Evolutionary conservation across 92 coral and sea anemone species (phyloP), one percentile per base, ranked within the genome.

Genomic region (Galaxea fascicularis): DNA sequence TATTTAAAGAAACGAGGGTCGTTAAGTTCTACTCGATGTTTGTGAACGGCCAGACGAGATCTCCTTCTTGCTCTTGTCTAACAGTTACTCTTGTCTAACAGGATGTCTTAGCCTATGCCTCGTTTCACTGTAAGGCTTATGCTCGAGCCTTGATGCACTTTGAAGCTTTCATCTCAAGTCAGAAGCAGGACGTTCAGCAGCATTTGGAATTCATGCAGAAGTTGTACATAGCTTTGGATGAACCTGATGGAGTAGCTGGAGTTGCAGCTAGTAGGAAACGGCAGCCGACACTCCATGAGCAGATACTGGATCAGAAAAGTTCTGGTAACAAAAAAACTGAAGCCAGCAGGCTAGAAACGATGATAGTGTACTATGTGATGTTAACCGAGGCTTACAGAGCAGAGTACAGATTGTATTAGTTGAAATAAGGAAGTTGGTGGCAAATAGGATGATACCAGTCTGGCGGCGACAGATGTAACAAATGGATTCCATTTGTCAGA

Each of bases 81-180:
- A 10, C 22, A n/a, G 21, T 10, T 21, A 4, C 63, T 15, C 21
- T 15, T 49, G n/a, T 24, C 31, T 51, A 28, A 45, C 49, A 96
- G 98, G 94, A 96, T 54, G 94, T 95, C 46, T 71, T 96, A 70
- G 96, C 99, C 6, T 79, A 90, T 12, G 99, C 98, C 1, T 96
- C 99, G 17, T 96, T 94, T 76, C 95, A 96, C 89, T 94, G 99
- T 87, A 96, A 96, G 88, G 99, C 99, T 1, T 96, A 94, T 90
- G 90, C 99, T 22, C 95, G 99, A 44, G 98, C 99, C 13, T 82
- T 96, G 90, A 96, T 96, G 99, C 99, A 96, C 78, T 96, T 96
- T 71, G 98, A 94, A 66, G 92, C 98, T 4, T 96, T 96, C 73
- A 92, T 96, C 77, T 86, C 86, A 60, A 89, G 89, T 26, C 91